These are phyloP conservation scores for Drosophila ogumai DNA, from an alignment of 1,140 invertebrate species.

Conservation along the genomic window DNA sequence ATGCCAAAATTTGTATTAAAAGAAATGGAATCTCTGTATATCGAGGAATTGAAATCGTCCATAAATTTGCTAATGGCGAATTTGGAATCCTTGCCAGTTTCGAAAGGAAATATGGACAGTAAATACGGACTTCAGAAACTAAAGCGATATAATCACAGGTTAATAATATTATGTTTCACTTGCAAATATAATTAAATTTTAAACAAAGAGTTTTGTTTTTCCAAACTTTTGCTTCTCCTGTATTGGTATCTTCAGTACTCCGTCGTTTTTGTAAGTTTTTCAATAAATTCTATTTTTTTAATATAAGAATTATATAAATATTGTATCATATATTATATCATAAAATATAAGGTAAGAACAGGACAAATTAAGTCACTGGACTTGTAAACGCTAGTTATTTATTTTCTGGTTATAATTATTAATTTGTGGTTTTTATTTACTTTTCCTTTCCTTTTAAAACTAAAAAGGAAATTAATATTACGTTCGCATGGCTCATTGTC, in stretches of 20 bases:
- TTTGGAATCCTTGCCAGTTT: conserved; percentile 99
- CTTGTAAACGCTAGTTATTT: not conserved
- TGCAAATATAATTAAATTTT: not conserved
- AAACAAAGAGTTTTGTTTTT: conserved; percentile 12
- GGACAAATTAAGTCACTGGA: not conserved
- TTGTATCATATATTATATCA: no score
- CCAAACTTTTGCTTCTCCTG: conserved; percentile 6
- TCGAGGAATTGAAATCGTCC: conserved; percentile 98
- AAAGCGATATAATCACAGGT: conserved; percentile 98
- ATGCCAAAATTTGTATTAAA: conserved; percentile 99
- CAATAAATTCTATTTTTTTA: not conserved
- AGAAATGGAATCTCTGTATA: conserved; percentile 99
- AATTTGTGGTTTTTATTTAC: not conserved
- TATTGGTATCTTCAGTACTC: conserved; percentile 63
- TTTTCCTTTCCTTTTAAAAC: conserved; percentile 6
- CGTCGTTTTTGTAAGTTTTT: conserved; percentile 82
- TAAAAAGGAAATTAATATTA: conserved; percentile 85
- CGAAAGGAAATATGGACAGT: conserved; percentile 98
- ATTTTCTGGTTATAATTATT: not conserved
- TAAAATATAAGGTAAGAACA: not conserved
- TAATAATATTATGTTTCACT: conserved; percentile 50
- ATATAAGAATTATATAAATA: not conserved
- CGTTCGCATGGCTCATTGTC: conserved; percentile 96
- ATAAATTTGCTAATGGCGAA: conserved; percentile 99
- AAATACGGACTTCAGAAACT: conserved; percentile 98